Evolutionary conservation across 2,797 vertebrate species (phyloP), one percentile per base, ranked within the genome.

Genomic region (Cottoperca gobio): DNA sequence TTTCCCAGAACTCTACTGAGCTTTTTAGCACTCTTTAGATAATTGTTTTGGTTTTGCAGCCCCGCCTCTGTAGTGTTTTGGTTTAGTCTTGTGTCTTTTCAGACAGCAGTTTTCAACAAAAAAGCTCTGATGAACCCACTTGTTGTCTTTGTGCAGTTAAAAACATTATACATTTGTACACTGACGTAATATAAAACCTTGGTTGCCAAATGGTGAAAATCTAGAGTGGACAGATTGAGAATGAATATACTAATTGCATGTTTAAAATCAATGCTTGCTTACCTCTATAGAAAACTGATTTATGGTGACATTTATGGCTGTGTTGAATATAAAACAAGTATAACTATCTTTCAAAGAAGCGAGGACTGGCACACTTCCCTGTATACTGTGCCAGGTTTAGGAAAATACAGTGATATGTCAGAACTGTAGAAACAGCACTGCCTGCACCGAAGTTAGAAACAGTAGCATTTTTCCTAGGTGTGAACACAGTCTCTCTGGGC

Each of bases 401-500:
- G 58, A 66, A 72, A 79, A 73, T 13, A 59, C 43, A 55, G 43
- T 3, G 26, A 79, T 48, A 17, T 66, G 74, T 69, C 50, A 26
- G 54, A 17, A 14, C 23, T 37, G 43, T 4, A 39, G 12, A 50
- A 53, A 28, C 23, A 1, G 17, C 8, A 9, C 43, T 40, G 35
- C 28, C 55, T 61, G 62, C 0, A 17, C 70, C 14, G 13, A 71
- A 84, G 40, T 77, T 78, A 55, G 54, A 69, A 65, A 57, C 24
- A 37, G 69, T 58, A 37, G 13, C 28, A 3, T 72, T 85, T 86
- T 52, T 78, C 79, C 67, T 45, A 53, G 71, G 76, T 85, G 82
- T 58, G 69, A 83, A 77, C 45, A 43, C 43, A 65, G 65, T 81
- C 73, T 83, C 71, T 72, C 67, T 65, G 80, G 70, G 77, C 77